phyloP scores from a whole-genome alignment of 1,140 invertebrate species.

The Zaprionus taronus region DNA sequence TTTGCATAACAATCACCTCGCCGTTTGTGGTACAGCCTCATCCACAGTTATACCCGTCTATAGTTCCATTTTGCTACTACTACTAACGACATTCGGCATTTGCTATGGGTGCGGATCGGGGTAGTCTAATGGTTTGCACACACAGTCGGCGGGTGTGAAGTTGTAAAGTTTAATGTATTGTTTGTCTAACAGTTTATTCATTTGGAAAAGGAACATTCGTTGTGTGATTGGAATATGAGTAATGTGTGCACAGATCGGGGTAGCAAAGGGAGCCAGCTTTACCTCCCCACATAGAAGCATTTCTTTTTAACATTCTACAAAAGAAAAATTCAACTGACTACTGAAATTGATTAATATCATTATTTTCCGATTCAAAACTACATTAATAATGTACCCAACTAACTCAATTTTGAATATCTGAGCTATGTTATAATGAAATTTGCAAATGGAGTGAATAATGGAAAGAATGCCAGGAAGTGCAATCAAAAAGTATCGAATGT shows the following conservation, averaged over 20 bases:
- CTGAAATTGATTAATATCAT: slow-evolving; percentile 4
- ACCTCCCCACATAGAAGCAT: neutral
- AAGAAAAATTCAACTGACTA: neutral
- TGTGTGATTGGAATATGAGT: slow-evolving; percentile 64
- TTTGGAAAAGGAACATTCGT: slow-evolving; percentile 66
- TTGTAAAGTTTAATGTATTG: slow-evolving; percentile 83
- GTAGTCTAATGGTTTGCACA: slow-evolving; percentile 65
- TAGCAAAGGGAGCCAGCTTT: slow-evolving; percentile 33
- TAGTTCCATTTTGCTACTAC: slow-evolving; percentile 9
- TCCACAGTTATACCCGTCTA: neutral
- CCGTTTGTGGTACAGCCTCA: slow-evolving; percentile 70
- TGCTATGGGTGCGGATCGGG: slow-evolving; percentile 16
- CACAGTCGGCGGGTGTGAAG: slow-evolving; percentile 75
- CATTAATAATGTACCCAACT: neutral
- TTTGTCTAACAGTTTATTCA: slow-evolving; percentile 82
- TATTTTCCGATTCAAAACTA: slow-evolving; percentile 12
- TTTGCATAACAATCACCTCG: slow-evolving; percentile 82
- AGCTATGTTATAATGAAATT: neutral
- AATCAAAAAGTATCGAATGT: neutral
- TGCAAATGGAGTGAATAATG: neutral
- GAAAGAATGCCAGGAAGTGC: neutral
- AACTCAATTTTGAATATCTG: neutral
- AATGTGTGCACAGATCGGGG: slow-evolving; percentile 44
- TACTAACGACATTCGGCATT: neutral
- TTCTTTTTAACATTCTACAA: neutral